Percentiles rank a stretch among this genome's conserved stretches.
Conservation (phyloP, 2,888 invertebrate species). For the Lepetodrilus schrolli region DNA sequence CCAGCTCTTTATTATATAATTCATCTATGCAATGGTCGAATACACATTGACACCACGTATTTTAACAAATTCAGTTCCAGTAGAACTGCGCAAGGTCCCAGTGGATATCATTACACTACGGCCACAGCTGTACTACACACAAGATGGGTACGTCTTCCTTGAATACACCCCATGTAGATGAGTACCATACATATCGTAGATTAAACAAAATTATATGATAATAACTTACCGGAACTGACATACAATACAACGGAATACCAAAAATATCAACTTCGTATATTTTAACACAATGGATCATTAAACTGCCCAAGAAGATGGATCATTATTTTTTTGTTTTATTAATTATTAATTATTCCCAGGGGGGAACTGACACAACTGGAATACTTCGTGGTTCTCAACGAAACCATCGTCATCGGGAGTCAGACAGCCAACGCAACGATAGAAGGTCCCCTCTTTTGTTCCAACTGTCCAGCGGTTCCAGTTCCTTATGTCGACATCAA, state of each 20-base stretch:
- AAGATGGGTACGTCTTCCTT: background rate
- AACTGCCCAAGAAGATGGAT: too few relatives aligned
- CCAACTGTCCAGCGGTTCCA: background rate
- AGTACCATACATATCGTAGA: too few relatives aligned
- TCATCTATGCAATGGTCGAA: background rate
- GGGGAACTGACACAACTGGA: background rate
- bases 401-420: background rate
- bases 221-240: too few relatives aligned
- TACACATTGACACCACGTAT: background rate
- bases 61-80: slow-evolving; percentile 11
- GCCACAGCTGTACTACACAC: background rate
- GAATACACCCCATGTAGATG: too few relatives aligned
- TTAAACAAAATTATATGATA: too few relatives aligned
- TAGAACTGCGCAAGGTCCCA: background rate
- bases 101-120: background rate
- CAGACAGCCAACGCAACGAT: background rate
- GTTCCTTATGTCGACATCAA: background rate
- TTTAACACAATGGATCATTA: too few relatives aligned
- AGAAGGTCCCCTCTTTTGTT: background rate
- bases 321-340: too few relatives aligned
- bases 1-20: background rate
- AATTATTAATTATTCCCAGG: too few relatives aligned
- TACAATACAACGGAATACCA: too few relatives aligned
- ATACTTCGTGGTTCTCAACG: slow-evolving; percentile 1
- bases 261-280: too few relatives aligned